Evolutionary conservation across 2,113 vertebrate genomes (phyloP), one percentile per base, ranked within the genome.

Genomic region (Periophthalmodon schlosseri): DNA sequence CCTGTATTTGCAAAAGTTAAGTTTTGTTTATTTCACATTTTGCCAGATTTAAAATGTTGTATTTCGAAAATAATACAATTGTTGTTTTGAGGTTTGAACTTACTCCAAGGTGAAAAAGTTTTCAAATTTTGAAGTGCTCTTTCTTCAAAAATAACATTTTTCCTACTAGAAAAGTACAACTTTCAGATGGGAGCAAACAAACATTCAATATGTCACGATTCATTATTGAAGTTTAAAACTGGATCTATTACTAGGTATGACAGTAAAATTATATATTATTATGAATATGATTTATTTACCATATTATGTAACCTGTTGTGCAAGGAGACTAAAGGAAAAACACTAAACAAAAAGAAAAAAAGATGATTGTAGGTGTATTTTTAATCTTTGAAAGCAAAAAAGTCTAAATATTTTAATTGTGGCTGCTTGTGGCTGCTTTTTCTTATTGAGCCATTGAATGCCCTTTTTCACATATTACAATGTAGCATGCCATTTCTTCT

Each of bases 371-470:
- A 10, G 12, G 13, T 49, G 12, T 49, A 13, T 49, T 49, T 49
- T 49, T 49, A 9, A 3, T 9, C 9, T 49, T 1, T 14, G 1
- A 14, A 14, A 12, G 2, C 14, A 75, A 64, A 66, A 60, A 63
- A 50, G 34, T 70, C 68, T 67, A 6, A 63, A 24, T 24, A 71
- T 84, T 76, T 57, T 18, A 82, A 75, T 63, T 36, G n/a, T n/a
- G n/a, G n/a, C n/a, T n/a, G n/a, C n/a, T 58, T 13, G 15, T 80
- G 73, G 77, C 60, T 60, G 57, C 60, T 70, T 82, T 85, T 81
- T n/a, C 52, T 58, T 39, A 66, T 34, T 6, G 6, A 9, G 6
- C 1, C 11, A 46, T 6, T 46, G 6, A 3, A 2, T 50, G 49
- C 15, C 15, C 49, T 50, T 50, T 50, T 50, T 50, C 13, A 50